These are phyloP conservation scores for Acrocephalus scirpaceus DNA, from an alignment of 2,797 vertebrate species.

Conservation along the genomic window DNA sequence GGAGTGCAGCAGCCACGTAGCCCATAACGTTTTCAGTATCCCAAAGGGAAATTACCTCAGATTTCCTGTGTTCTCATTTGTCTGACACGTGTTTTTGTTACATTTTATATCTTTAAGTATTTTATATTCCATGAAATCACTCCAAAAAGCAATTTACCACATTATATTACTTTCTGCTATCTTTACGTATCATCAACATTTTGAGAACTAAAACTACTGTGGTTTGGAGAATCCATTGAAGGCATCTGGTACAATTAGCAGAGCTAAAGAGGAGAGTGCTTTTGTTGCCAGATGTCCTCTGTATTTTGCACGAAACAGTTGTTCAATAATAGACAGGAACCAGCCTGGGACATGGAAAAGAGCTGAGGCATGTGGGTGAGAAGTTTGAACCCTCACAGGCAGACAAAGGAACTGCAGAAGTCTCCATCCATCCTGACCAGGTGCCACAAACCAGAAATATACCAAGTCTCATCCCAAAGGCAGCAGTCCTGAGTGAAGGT, in stretches of 20 bases:
- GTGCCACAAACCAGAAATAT: not conserved
- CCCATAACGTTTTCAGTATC: slow-evolving; percentile 8
- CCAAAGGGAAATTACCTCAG: slow-evolving; percentile 64
- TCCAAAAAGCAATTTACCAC: slow-evolving; percentile 62
- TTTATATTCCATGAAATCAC: slow-evolving; percentile 39
- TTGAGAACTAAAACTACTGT: slow-evolving; percentile 46
- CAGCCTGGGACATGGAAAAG: not conserved
- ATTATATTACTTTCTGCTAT: slow-evolving; percentile 56
- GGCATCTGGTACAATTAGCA: slow-evolving; percentile 49
- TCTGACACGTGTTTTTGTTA: slow-evolving; percentile 54
- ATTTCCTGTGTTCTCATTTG: slow-evolving; percentile 41
- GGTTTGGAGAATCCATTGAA: slow-evolving; percentile 33
- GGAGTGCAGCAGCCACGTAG: not conserved
- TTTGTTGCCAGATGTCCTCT: slow-evolving; percentile 30
- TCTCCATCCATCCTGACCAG: not conserved
- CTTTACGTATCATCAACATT: slow-evolving; percentile 53
- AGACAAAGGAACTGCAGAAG: not conserved
- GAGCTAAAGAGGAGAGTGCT: not conserved
- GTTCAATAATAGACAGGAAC: not conserved
- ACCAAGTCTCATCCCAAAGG: not conserved
- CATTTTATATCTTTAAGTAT: slow-evolving; percentile 40
- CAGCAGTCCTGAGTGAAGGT: not conserved
- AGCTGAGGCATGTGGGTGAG: not conserved
- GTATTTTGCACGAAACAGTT: not conserved
- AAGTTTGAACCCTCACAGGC: not conserved